Conservation (phyloP, 2,888 invertebrate species). For the Mystacides longicornis region DNA sequence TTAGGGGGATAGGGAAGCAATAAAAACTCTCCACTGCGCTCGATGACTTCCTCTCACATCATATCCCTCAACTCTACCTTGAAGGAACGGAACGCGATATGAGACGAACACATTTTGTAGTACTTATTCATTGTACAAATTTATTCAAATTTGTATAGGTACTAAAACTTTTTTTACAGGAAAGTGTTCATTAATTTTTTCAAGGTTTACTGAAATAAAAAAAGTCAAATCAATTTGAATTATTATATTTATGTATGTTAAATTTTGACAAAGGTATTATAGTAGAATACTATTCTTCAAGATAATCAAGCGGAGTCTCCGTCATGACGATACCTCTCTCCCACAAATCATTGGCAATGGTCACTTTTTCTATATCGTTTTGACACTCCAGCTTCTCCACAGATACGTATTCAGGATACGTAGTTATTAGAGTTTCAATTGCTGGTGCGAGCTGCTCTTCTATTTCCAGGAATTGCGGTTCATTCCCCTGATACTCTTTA, state of each 20-base stretch:
- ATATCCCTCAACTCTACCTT: too few relatives aligned
- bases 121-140: too few relatives aligned
- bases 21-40: too few relatives aligned
- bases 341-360: slow-evolving; percentile 68
- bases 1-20: too few relatives aligned
- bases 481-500: slow-evolving; percentile 75
- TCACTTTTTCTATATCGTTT: slow-evolving; percentile 57
- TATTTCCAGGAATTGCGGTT: slow-evolving; percentile 70
- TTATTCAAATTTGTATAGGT: too few relatives aligned
- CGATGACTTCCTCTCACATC: too few relatives aligned
- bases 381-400: slow-evolving; percentile 65
- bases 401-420: slow-evolving; percentile 70
- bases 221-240: too few relatives aligned
- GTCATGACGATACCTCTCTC: slow-evolving; percentile 75
- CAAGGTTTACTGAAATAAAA: too few relatives aligned
- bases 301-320: slow-evolving; percentile 44
- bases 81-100: too few relatives aligned
- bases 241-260: background rate
- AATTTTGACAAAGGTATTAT: background rate
- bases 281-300: slow-evolving; percentile 6
- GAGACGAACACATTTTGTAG: too few relatives aligned
- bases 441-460: slow-evolving; percentile 59
- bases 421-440: slow-evolving; percentile 60
- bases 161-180: too few relatives aligned
- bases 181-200: too few relatives aligned